A percentile compares a stretch with the other conserved stretches of the same genome.
phyloP scores from a whole-genome alignment of 2,113 vertebrate species.

The Tauraco erythrolophus region DNA sequence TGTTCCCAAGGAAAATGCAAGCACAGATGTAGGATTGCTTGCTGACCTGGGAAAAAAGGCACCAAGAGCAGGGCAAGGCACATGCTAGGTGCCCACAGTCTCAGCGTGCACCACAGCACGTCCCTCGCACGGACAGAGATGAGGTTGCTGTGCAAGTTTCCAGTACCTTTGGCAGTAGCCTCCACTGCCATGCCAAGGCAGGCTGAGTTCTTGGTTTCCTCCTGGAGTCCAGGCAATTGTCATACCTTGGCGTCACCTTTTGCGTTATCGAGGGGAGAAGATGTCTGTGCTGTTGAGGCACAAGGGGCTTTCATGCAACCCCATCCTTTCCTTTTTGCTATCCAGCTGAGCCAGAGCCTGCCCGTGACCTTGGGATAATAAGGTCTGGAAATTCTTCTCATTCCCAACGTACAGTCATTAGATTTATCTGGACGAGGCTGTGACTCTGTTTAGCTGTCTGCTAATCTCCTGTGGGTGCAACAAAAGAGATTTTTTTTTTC shows the following conservation, averaged over 20 bases:
- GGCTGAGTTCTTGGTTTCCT: not conserved
- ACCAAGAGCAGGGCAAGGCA: not conserved
- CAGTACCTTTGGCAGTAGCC: not conserved
- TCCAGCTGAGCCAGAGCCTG: not conserved
- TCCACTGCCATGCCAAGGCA: no score
- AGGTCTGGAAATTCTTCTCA: not conserved
- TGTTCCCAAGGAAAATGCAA: not conserved
- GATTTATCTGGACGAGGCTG: not conserved
- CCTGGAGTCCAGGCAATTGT: not conserved
- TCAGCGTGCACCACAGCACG: rapidly evolving
- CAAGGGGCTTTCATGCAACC: not conserved
- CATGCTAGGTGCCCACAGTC: rapidly evolving
- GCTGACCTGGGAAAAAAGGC: not conserved
- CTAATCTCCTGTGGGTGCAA: not conserved
- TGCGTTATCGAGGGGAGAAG: not conserved
- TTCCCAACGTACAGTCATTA: not conserved
- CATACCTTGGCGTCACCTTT: not conserved
- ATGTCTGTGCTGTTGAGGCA: not conserved
- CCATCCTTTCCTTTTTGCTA: not conserved
- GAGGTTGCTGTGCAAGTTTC: not conserved
- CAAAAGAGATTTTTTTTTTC: not conserved
- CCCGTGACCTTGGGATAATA: not conserved
- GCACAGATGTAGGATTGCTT: rapidly evolving
- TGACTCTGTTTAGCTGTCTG: not conserved
- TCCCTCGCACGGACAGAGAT: rapidly evolving